Evolutionary conservation across 1,140 invertebrate species (phyloP), one percentile per base, ranked within the genome.

Genomic region (Triops cancriformis): DNA sequence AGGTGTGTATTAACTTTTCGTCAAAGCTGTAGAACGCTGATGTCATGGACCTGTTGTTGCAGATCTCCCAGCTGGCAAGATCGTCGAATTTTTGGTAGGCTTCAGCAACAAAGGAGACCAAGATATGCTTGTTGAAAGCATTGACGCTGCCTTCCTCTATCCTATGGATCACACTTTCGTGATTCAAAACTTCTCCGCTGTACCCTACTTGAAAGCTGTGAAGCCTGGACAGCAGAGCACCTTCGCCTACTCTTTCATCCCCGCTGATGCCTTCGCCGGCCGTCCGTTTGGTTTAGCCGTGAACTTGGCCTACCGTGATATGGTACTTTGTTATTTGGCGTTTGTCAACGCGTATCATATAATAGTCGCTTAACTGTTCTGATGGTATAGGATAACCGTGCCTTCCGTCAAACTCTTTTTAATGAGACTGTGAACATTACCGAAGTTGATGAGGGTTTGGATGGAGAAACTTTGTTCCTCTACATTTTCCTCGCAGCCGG

Each of bases 401-500:
- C 87, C 73, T 96, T 88, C 84, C 88, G 90, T 82, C 96, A 97
- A 86, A 93, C 97, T 79, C 95, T 99, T 0, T 99, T 96, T 88
- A 99, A 99, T 85, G 95, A 98, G 86, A 99, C 98, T n/a, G 89
- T 99, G 7, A 94, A 94, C 85, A 94, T 99, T 80, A 89, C 97
- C 42, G 98, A 99, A 86, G 88, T 98, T 72, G 97, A 98, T 81
- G 96, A 98, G 85, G 96, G 96, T 79, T 87, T 99, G 18, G 97
- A 99, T 86, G 95, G 96, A 64, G 98, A 99, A 89, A 99, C 97
- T 31, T 94, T 98, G 87, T 99, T 99, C 90, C 86, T 99, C 73
- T 99, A 98, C 82, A 89, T 99, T 64, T 94, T 98, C 86, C 87
- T 99, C 72, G 93, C 92, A 72, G 97, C 95, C 18, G 91, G 95